Percentiles rank a stretch among this genome's conserved stretches.
These are phyloP conservation scores for Aphelinus atriplicis DNA, from an alignment of 1,140 invertebrate genomes.

Conservation along the genomic window DNA sequence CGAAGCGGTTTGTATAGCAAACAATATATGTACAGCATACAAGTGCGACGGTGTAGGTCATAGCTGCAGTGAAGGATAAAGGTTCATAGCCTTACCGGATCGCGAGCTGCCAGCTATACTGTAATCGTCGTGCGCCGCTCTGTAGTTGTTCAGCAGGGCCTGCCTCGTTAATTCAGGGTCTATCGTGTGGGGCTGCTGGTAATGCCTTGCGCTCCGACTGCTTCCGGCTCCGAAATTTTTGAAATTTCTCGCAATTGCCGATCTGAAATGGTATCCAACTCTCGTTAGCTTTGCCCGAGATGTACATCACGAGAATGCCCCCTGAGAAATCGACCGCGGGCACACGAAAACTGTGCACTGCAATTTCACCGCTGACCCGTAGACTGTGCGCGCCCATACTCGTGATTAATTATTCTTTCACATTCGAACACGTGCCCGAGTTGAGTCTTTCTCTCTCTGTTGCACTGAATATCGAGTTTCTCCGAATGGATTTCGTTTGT, in stretches of 20 bases:
- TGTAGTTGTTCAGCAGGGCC: constrained; percentile 70
- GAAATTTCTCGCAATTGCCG: constrained; percentile 73
- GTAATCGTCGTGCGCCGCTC: constrained; percentile 56
- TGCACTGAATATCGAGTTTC: too few relatives aligned
- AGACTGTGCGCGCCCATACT: too few relatives aligned
- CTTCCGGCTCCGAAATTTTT: constrained; percentile 70
- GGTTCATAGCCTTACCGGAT: constrained; percentile 50
- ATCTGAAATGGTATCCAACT: constrained; percentile 63
- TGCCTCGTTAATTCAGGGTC: constrained; percentile 78
- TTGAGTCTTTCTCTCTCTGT: too few relatives aligned
- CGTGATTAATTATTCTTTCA: background rate
- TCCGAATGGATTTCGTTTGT: too few relatives aligned
- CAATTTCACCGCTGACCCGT: too few relatives aligned
- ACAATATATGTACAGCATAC: too few relatives aligned
- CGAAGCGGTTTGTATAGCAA: too few relatives aligned
- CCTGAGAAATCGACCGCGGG: too few relatives aligned
- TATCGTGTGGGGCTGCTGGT: constrained; percentile 68
- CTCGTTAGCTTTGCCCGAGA: background rate
- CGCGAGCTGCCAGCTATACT: constrained; percentile 56
- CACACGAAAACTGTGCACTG: too few relatives aligned
- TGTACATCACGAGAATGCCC: too few relatives aligned
- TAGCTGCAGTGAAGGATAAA: too few relatives aligned
- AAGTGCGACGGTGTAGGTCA: too few relatives aligned
- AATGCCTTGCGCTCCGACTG: constrained; percentile 71
- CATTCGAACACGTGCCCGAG: background rate